These are phyloP conservation scores for Lathamus discolor DNA, from an alignment of 2,113 vertebrate species.

Conservation along the genomic window DNA sequence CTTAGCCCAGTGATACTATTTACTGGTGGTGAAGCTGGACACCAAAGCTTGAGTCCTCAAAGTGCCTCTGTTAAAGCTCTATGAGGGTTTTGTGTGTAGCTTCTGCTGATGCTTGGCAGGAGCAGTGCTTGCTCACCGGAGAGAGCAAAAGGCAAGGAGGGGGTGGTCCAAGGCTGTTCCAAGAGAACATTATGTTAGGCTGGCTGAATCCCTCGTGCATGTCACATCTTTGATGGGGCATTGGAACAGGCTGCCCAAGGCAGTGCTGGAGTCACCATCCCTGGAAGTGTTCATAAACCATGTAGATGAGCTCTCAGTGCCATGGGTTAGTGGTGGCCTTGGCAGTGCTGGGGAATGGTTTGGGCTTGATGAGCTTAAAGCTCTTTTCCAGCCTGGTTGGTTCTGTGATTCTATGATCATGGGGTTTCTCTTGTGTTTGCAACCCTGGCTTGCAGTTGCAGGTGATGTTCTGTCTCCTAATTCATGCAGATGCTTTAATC, in stretches of 20 bases:
- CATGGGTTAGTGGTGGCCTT: neutral
- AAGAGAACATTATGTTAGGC: neutral
- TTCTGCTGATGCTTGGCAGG: neutral
- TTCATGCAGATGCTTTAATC: neutral
- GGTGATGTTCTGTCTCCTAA: neutral
- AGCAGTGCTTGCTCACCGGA: neutral
- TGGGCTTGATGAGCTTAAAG: neutral
- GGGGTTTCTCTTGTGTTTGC: neutral
- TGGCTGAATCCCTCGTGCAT: neutral
- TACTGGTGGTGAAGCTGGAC: neutral
- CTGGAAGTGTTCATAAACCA: neutral
- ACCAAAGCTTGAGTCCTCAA: neutral
- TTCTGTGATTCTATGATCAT: neutral
- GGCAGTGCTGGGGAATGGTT: neutral
- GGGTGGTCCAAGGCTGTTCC: neutral
- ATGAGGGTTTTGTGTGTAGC: neutral
- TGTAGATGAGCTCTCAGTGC: neutral
- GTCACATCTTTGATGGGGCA: fast-evolving
- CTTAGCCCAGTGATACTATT: neutral
- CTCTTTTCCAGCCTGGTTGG: neutral
- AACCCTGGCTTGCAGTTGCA: neutral
- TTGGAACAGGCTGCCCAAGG: neutral
- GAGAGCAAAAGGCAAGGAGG: neutral
- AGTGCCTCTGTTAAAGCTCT: neutral
- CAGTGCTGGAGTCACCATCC: neutral